Evolutionary conservation across 2,113 vertebrate species (phyloP), one percentile per base, ranked within the genome.

Genomic region (Cichladusa arquata): DNA sequence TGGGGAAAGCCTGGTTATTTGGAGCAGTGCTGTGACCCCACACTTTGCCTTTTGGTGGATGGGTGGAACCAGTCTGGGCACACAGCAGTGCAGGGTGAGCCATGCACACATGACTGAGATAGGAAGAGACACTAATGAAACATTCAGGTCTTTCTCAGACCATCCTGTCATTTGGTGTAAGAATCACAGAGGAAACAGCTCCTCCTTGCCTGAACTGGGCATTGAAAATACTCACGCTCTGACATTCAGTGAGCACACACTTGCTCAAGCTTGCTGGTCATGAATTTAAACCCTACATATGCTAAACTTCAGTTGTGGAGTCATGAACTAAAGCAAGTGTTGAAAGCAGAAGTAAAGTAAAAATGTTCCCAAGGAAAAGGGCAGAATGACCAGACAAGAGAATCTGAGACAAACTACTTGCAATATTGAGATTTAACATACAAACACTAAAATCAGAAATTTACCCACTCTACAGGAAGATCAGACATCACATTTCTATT

Each of bases 161-260:
- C 44, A 71, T 73, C 34, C 93, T 96, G 96, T 96, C 96, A 92
- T 53, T 62, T 18, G 4, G 50, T 9, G 6, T 97, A 80, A 97
- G 56, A 80, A 80, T 96, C 91, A 95, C n/a, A 74, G 79, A 60
- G 50, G 61, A 80, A 95, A 92, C 8, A 71, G 31, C 69, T 90
- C 56, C 25, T 8, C 82, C 90, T 85, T 65, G 67, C 34, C 58
- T 38, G 53, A 74, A n/a, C 34, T 45, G 20, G n/a, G 42, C 87
- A 92, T 3, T 58, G 45, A 80, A 79, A 84, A 47, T 8, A 78
- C 26, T 33, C 61, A 64, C 54, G 48, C 8, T 79, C 45, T 9
- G 25, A 19, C 10, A 40, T n/a, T 70, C 53, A 70, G 10, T 13
- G 5, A 62, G 70, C 51, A 48, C 24, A 54, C 12, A 34, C 53